Evolutionary conservation across 2,888 invertebrate genomes (phyloP).

Genomic region (Conistra vaccinii): DNA sequence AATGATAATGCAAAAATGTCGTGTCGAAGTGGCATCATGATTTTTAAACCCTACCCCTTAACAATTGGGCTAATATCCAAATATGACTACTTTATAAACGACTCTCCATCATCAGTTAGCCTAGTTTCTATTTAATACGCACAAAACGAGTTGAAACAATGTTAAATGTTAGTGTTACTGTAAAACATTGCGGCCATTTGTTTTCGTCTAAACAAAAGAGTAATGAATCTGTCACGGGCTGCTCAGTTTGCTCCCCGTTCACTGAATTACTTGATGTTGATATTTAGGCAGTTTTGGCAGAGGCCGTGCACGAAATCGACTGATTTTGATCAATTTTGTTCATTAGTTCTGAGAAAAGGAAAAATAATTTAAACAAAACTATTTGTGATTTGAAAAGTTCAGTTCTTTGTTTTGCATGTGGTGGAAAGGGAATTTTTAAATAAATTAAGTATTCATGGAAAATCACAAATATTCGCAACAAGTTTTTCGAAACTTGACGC

Average conservation of each 20-base stretch:
- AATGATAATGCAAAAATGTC: conserved; percentile 33
- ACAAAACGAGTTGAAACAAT: conserved; percentile 34
- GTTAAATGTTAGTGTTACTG: conserved; percentile 42
- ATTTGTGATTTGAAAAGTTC: too few relatives aligned
- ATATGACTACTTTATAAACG: conserved; percentile 13
- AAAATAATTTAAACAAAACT: too few relatives aligned
- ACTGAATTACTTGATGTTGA: conserved; percentile 18
- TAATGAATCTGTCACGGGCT: conserved; percentile 50
- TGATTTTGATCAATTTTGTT: too few relatives aligned
- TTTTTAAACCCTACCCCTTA: not conserved
- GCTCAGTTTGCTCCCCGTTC: conserved; percentile 23
- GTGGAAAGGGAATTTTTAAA: too few relatives aligned
- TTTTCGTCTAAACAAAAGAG: conserved; percentile 58
- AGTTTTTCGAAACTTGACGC: too few relatives aligned
- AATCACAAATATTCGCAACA: too few relatives aligned
- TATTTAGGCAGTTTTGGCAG: conserved; percentile 11
- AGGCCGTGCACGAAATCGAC: too few relatives aligned
- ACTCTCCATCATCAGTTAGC: not conserved
- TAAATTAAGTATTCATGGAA: too few relatives aligned
- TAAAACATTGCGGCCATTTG: conserved; percentile 53
- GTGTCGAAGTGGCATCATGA: conserved; percentile 27
- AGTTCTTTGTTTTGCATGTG: too few relatives aligned
- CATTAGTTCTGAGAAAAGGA: too few relatives aligned
- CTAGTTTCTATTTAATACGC: conserved; percentile 21
- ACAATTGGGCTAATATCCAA: conserved; percentile 14